Evolutionary conservation across 1,140 invertebrate species (phyloP), one percentile per base, ranked within the genome.

Genomic region (Ceratina australensis): DNA sequence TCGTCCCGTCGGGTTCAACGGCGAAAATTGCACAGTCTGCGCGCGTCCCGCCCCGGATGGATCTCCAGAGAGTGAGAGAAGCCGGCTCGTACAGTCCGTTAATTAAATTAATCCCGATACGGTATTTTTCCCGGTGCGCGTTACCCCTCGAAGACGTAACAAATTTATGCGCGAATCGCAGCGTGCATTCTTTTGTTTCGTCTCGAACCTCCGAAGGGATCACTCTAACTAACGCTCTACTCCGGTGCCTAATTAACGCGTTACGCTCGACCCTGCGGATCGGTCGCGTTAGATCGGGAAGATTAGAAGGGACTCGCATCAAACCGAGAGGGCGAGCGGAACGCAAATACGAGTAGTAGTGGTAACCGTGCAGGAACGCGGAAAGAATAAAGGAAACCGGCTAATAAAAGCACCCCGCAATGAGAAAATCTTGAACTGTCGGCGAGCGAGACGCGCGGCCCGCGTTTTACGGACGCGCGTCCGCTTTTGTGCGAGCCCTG

Each of bases 401-500:
- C 71, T 86, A 86, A 85, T 86, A 78, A 80, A 84, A 82, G 67
- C 83, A 73, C 67, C 76, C 84, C 72, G 77, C 80, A 86, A 85
- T 86, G 84, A 85, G 84, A 86, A 86, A 85, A 84, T 82, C 84
- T 86, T 86, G 84, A 86, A 85, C 84, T 82, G 72, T 20, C 49
- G 28, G 61, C 71, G 28, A 59, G 59, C 33, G 56, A 76, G 65
- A 76, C 65, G 54, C 2, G 42, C 33, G 33, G 26, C 28, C 47
- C 42, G 52, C 49, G 79, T 82, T 54, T 82, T n/a, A n/a, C n/a
- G n/a, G n/a, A 82, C 72, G 72, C 75, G 60, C 61, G 79, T 54
- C 81, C 75, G 69, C 61, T 33, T 64, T 49, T 73, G 74, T 67
- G 52, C 65, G 57, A 64, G 42, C 59, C 52, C 33, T 52, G 77